Evolutionary conservation across 30 jellyfish, hydroid and myxozoan species (phyloP).

Genomic region (Chironex yamaguchii): DNA sequence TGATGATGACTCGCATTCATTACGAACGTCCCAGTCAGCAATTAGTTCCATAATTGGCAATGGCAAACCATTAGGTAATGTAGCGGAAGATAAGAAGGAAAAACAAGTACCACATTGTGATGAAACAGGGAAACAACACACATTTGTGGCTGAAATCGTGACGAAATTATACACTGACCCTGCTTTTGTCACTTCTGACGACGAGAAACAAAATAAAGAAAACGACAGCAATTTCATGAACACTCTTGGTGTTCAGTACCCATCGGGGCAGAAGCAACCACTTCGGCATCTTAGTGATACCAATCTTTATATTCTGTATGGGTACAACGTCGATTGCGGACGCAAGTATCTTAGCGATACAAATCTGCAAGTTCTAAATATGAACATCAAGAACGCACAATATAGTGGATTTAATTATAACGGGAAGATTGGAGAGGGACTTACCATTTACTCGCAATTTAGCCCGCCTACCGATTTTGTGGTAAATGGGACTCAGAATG

Average conservation of each 20-base stretch:
- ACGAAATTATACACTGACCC: slow-evolving; percentile 3
- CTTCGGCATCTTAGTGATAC: slow-evolving; percentile 90
- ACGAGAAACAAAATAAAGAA: slow-evolving; percentile 57
- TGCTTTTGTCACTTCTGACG: slow-evolving; percentile 19
- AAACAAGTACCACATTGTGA: slow-evolving; percentile 36
- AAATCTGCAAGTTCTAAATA: slow-evolving; percentile 44
- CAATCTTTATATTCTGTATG: slow-evolving; percentile 63
- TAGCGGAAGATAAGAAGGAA: slow-evolving; percentile 59
- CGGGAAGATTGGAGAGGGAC: background rate
- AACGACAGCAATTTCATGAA: slow-evolving; percentile 44
- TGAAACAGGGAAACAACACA: slow-evolving; percentile 28
- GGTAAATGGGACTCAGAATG: background rate
- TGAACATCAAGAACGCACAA: background rate
- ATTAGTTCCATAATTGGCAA: slow-evolving; percentile 56
- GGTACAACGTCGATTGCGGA: slow-evolving; percentile 28
- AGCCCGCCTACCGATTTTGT: background rate
- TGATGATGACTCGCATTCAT: slow-evolving; percentile 88
- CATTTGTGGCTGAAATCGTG: background rate
- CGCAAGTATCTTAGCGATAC: slow-evolving; percentile 92
- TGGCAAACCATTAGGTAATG: slow-evolving; percentile 56
- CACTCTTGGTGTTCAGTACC: slow-evolving; percentile 25
- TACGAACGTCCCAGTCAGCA: slow-evolving; percentile 47
- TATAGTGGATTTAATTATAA: background rate
- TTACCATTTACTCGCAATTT: background rate
- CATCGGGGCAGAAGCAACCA: slow-evolving; percentile 65